Evolutionary conservation across 2,888 invertebrate species (phyloP), one percentile per base, ranked within the genome.

Genomic region (Oxycera nigricornis): DNA sequence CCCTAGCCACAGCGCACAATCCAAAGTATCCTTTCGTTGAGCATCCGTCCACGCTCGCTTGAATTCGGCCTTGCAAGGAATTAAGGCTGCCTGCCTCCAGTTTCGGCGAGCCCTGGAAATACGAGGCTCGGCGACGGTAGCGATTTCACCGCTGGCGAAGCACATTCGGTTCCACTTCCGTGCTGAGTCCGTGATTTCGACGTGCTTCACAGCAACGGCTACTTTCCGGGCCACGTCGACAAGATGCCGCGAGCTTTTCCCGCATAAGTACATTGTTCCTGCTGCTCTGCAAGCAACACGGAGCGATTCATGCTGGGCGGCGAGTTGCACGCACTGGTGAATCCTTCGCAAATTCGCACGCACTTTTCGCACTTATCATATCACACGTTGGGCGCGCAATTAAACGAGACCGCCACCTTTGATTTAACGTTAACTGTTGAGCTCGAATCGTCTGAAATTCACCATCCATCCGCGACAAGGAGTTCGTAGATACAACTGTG

Each of bases 201-300:
- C 35, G 35, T 35, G 35, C 35, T 35, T 35, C 35, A 6, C 35
- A 11, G 35, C 35, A 35, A 35, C 11, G 17, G 3, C 46, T 46
- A 17, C 61, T 31, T 30, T 17, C 31, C 50, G 26, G 41, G 67
- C 46, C 26, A 46, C 28, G 67, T 46, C 30, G 67, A 46, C 75
- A 73, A 28, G 67, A 75, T 75, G 75, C 73, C 68, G 73, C 59
- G 17, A 72, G 22, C n/a, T n/a, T 61, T 30, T 17, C 73, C 68
- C 75, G 73, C n/a, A 67, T 68, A 61, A 65, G 75, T 70, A 55
- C 55, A 73, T 75, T 75, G 73, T 73, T 75, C 62, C 35, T 75
- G 73, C 24, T 75, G 30, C 31, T 73, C 14, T 75, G 73, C 73
- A 75, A 75, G 68, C 73, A 68, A 30, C 41, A n/a, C 67, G 50